Conservation (phyloP, 30 jellyfish, hydroid and myxozoan species). For the Rhopilema esculentum region DNA sequence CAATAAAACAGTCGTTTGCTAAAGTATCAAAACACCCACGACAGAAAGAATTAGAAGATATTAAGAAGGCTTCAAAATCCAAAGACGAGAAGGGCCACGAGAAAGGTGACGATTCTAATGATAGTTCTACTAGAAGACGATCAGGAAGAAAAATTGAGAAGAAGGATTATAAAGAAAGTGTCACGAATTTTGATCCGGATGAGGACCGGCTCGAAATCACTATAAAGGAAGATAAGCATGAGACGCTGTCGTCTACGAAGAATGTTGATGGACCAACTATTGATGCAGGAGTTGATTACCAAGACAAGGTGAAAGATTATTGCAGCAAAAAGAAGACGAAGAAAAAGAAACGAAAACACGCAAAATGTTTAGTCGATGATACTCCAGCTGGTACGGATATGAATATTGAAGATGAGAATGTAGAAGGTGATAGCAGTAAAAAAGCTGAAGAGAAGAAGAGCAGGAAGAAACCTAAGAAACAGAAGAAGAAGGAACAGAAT, state of each 20-base stretch:
- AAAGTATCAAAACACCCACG: not conserved
- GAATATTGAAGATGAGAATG: not conserved
- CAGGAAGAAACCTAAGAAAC: not conserved
- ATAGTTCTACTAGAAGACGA: not conserved
- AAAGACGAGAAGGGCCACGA: not conserved
- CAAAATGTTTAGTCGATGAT: not conserved
- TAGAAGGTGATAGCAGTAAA: not conserved
- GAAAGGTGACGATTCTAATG: not conserved
- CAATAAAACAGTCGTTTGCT: conserved; percentile 25
- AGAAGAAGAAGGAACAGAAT: not conserved
- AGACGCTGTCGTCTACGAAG: not conserved
- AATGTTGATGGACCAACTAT: not conserved
- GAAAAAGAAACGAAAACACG: not conserved
- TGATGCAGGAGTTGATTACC: not conserved
- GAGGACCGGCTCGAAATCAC: not conserved
- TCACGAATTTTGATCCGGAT: not conserved
- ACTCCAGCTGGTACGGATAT: not conserved
- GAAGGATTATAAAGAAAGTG: not conserved
- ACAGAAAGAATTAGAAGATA: not conserved
- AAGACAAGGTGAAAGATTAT: not conserved
- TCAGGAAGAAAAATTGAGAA: not conserved
- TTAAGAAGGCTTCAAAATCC: not conserved
- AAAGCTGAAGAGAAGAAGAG: not conserved
- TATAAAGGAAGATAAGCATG: too few species aligned
- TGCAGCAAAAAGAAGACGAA: not conserved